Conservation (phyloP, 2,113 vertebrate genomes). For the Atractosteus spatula region DNA sequence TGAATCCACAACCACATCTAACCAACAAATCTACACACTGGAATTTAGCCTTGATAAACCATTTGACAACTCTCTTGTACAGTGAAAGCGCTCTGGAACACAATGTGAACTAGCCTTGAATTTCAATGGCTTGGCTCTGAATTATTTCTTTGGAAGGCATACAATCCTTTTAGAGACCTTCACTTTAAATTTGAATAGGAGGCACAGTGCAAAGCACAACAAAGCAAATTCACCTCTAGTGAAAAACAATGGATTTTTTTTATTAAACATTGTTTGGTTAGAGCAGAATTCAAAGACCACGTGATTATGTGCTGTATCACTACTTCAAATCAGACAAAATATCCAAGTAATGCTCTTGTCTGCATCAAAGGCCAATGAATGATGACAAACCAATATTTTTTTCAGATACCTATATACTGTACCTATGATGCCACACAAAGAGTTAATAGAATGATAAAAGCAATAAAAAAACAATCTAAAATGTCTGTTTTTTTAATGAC, state of each 20-base stretch:
- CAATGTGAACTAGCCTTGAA: constrained; percentile 19
- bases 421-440: too few relatives aligned
- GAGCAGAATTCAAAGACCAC: not conserved
- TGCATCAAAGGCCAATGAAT: not conserved
- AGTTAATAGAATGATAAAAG: too few relatives aligned
- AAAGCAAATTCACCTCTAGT: too few relatives aligned
- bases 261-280: not conserved
- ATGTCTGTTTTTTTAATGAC: too few relatives aligned
- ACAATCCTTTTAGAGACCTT: not conserved
- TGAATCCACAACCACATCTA: constrained; percentile 35
- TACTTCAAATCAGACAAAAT: not conserved
- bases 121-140: constrained; percentile 10
- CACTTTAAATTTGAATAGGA: not conserved
- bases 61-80: constrained; percentile 33
- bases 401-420: not conserved
- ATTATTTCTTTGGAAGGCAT: not conserved
- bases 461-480: too few relatives aligned
- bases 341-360: not conserved
- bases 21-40: constrained; percentile 28
- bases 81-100: constrained; percentile 30
- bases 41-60: constrained; percentile 36
- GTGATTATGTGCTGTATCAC: not conserved
- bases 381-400: not conserved
- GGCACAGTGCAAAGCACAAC: too few relatives aligned
- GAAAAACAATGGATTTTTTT: not conserved